Evolutionary conservation across 2,113 vertebrate genomes (phyloP), one percentile per base, ranked within the genome.

Genomic region (Siniperca knerii): DNA sequence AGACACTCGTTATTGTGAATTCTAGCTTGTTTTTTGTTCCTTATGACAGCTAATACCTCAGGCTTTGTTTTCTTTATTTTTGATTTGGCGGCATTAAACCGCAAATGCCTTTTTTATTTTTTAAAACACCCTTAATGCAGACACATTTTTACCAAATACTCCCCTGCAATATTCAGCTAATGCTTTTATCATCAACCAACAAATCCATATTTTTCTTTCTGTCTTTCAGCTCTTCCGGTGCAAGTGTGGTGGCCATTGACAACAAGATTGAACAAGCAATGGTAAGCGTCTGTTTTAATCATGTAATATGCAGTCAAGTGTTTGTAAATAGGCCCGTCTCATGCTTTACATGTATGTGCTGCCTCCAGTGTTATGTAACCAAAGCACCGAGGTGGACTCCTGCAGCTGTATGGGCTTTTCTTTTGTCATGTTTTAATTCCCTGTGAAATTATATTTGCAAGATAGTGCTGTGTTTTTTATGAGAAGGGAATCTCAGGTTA

Each of bases 221-320:
- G 1, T 92, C 54, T 90, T 90, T 62, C 96, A 99, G 98, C 94
- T 97, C 97, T 33, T 97, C 97, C 25, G 97, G 97, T 92, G 96
- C 97, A 75, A 98, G 97, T 94, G 97, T 99, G 92, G 98, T 99
- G 94, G 98, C 98, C 91, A 99, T 99, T 77, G 98, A 99, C 96
- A 99, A 99, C 97, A 99, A 99, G 93, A 99, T 99, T 77, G 98
- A 99, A 90, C 98, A 99, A 95, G 98, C 98, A 18, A 99, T 99
- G 98, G 98, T 99, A 95, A 71, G 96, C 82, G 86, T 87, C 23
- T 23, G 46, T 95, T 74, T 44, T 5, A 40, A 37, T 33, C 15
- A 6, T 74, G 7, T 8, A 1, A 23, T 7, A n/a, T 11, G 2
- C 58, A 42, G 40, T 3, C 35, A 1, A 23, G 42, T 85, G 79